phyloP scores from a whole-genome alignment of 1,140 invertebrate species.

The Polypedilum vanderplanki region DNA sequence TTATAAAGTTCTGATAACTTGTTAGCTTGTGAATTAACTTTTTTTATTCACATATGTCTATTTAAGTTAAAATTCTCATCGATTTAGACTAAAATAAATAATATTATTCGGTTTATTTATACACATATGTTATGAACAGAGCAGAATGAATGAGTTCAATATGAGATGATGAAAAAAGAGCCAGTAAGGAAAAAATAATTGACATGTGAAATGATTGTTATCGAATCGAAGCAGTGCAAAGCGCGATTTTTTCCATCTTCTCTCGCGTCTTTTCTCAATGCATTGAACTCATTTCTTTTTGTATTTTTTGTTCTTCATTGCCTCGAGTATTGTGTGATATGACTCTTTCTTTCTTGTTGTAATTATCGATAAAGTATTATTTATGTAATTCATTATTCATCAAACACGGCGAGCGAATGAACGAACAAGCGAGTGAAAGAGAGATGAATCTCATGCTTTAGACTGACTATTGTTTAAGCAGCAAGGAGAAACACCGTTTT shows the following conservation, averaged over 20 bases:
- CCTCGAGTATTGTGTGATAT: not conserved
- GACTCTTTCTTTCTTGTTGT: not conserved
- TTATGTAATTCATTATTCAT: slow-evolving; percentile 28
- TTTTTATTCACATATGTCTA: not conserved
- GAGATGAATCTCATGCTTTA: not conserved
- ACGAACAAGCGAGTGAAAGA: not conserved
- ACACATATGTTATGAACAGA: too few species aligned
- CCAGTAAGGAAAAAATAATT: slow-evolving; percentile 2
- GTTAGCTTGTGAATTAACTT: not conserved
- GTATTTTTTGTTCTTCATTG: not conserved
- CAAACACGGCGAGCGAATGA: not conserved
- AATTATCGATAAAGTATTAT: slow-evolving; percentile 26
- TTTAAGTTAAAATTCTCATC: too few species aligned
- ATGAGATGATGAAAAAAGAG: not conserved
- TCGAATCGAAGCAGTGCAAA: not conserved
- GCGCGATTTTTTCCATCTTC: not conserved
- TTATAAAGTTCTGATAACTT: slow-evolving; percentile 27
- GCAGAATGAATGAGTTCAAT: not conserved
- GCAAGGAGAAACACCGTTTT: not conserved
- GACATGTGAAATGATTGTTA: slow-evolving; percentile 26
- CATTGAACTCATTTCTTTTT: too few species aligned
- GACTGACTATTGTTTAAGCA: not conserved
- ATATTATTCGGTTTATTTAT: too few species aligned
- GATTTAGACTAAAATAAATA: too few species aligned
- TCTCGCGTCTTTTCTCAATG: not conserved